Evolutionary conservation across 2,888 invertebrate species (phyloP).

Genomic region (Operophtera brumata): DNA sequence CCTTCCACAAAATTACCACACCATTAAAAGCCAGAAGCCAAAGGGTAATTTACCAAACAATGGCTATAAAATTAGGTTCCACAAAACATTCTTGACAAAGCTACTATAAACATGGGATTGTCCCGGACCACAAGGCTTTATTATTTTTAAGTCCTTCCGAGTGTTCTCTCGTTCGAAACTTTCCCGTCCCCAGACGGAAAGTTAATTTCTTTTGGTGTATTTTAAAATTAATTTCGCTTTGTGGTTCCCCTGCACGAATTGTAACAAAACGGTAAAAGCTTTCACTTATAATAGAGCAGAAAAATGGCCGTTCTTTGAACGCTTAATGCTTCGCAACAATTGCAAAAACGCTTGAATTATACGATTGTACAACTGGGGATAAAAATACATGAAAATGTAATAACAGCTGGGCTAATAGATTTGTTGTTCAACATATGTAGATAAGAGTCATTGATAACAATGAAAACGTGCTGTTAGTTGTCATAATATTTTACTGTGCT

Average conservation of each 20-base stretch:
- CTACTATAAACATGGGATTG: conserved; percentile 52
- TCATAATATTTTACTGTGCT: conserved; percentile 4
- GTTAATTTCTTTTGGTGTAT: conserved; percentile 80
- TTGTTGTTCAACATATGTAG: not conserved
- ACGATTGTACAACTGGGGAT: not conserved
- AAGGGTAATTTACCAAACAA: conserved; percentile 25
- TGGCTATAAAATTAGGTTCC: conserved; percentile 32
- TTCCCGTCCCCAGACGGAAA: conserved; percentile 66
- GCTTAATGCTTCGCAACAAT: conserved; percentile 53
- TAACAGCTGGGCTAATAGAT: not conserved
- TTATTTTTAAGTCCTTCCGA: conserved; percentile 74
- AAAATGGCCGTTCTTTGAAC: conserved; percentile 60
- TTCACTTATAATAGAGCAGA: conserved; percentile 59
- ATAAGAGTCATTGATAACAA: not conserved
- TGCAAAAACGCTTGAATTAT: conserved; percentile 25
- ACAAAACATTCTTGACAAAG: conserved; percentile 33
- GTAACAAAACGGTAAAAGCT: conserved; percentile 68
- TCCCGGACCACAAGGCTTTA: conserved; percentile 61
- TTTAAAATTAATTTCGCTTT: conserved; percentile 80
- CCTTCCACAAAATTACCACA: conserved; percentile 10
- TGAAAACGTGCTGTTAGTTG: conserved; percentile 2
- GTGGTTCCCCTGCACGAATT: conserved; percentile 71
- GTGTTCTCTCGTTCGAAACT: conserved; percentile 70
- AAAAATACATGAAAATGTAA: not conserved
- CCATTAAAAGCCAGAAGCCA: conserved; percentile 23